phyloP scores from a whole-genome alignment of 2,113 vertebrate species.

The Recurvirostra avosetta region DNA sequence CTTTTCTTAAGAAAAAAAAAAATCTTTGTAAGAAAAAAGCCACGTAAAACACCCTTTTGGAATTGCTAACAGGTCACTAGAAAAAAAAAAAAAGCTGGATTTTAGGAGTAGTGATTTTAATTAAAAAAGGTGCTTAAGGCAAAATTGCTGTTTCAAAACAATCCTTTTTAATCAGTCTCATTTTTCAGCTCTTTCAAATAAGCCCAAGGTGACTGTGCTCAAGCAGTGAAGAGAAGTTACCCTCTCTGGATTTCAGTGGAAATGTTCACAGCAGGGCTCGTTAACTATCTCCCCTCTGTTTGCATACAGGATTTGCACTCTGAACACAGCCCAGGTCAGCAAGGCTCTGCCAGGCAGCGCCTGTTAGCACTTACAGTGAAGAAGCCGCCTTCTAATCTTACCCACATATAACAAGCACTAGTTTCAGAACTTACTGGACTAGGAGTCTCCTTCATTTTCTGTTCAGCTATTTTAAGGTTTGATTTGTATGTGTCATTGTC shows the following conservation, averaged over 20 bases:
- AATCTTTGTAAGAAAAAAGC: not conserved
- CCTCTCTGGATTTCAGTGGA: not conserved
- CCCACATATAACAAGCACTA: rapidly evolving
- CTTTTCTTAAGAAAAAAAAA: not conserved
- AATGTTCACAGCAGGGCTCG: not conserved
- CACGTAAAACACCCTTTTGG: not conserved
- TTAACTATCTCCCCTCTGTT: not conserved
- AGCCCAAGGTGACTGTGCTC: not conserved
- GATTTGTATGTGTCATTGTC: slow-evolving; percentile 94
- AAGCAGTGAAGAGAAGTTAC: not conserved
- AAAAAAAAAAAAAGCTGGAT: not conserved
- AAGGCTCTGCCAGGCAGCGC: not conserved
- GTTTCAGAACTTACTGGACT: slow-evolving; percentile 80
- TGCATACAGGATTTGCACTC: not conserved
- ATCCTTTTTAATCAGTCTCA: not conserved
- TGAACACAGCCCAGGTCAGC: not conserved
- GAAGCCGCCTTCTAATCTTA: not conserved
- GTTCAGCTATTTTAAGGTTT: slow-evolving; percentile 92
- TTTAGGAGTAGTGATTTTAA: not conserved
- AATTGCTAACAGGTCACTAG: not conserved
- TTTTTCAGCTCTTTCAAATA: not conserved
- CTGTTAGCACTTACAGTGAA: rapidly evolving
- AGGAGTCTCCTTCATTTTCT: slow-evolving; percentile 87
- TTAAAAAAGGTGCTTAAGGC: not conserved
- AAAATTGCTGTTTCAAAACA: not conserved